phyloP scores from a whole-genome alignment of 2,113 vertebrate genomes.

The Varanus komodoensis region DNA sequence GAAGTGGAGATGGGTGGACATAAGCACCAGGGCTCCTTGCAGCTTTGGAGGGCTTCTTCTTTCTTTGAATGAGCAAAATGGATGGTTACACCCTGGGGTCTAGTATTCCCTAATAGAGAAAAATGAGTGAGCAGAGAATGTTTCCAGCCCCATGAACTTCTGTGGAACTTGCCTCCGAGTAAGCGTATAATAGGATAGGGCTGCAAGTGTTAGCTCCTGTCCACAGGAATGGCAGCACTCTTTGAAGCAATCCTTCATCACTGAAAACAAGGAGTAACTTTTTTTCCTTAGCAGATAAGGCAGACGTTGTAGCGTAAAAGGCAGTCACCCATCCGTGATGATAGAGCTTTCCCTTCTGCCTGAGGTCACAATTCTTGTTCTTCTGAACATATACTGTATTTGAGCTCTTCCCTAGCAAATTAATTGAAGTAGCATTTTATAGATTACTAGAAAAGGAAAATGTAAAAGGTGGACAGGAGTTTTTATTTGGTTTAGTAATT shows the following conservation, averaged over 20 bases:
- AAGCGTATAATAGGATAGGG: not conserved
- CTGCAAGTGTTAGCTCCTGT: not conserved
- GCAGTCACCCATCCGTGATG: not conserved
- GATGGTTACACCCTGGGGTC: not conserved
- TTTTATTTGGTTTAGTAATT: not conserved
- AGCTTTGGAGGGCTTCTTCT: not conserved
- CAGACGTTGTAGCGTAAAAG: not conserved
- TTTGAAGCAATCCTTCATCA: not conserved
- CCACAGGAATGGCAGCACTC: not conserved
- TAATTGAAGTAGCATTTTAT: not conserved
- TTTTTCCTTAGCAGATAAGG: not conserved
- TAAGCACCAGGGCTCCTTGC: not conserved
- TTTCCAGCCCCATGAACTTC: not conserved
- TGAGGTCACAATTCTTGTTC: not conserved
- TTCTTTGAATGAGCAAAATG: not conserved
- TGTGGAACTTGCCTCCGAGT: not conserved
- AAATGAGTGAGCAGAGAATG: too few relatives aligned
- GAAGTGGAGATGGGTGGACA: not conserved
- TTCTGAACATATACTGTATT: not conserved
- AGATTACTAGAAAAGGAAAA: constrained; percentile 16
- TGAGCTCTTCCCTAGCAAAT: constrained; percentile 4
- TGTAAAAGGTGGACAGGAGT: not conserved
- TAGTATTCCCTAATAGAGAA: not conserved
- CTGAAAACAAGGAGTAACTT: not conserved
- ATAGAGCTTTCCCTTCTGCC: not conserved